Percentiles rank a stretch among this genome's conserved stretches.
These are phyloP conservation scores for Tautogolabrus adspersus DNA, from an alignment of 2,113 vertebrate genomes.

Conservation along the genomic window DNA sequence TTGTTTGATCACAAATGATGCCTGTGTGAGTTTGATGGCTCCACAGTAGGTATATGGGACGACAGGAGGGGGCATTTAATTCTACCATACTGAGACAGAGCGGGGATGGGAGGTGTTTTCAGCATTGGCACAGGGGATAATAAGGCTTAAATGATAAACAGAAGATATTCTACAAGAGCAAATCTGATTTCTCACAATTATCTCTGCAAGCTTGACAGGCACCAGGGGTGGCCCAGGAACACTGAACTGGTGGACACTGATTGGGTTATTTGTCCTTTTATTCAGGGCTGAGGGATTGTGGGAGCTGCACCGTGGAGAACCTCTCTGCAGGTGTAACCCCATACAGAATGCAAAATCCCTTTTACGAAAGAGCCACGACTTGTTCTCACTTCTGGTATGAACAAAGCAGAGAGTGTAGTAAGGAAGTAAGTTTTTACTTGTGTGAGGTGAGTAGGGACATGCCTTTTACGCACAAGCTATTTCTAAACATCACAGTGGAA, in stretches of 20 bases:
- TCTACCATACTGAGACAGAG: slow-evolving; percentile 56
- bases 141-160: slow-evolving; percentile 88
- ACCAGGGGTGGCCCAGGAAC: slow-evolving; percentile 85
- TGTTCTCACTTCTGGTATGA: background rate
- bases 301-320: slow-evolving; percentile 85
- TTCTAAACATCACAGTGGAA: too few species aligned
- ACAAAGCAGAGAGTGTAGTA: background rate
- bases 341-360: background rate
- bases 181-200: slow-evolving; percentile 99
- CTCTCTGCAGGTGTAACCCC: slow-evolving; percentile 87
- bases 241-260: slow-evolving; percentile 88
- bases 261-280: slow-evolving; percentile 97
- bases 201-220: slow-evolving; percentile 94
- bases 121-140: slow-evolving; percentile 30
- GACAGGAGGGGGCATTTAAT: slow-evolving; percentile 68
- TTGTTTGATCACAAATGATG: slow-evolving; percentile 32
- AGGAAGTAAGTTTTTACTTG: background rate
- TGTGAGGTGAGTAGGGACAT: background rate
- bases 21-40: slow-evolving; percentile 36
- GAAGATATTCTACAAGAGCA: slow-evolving; percentile 84
- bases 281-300: slow-evolving; percentile 91
- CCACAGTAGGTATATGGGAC: slow-evolving; percentile 74
- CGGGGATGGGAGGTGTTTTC: slow-evolving; percentile 32
- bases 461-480: background rate
- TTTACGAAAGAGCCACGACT: slow-evolving; percentile 7